phyloP scores from a whole-genome alignment of 1,140 invertebrate genomes.

The Halesus radiatus region DNA sequence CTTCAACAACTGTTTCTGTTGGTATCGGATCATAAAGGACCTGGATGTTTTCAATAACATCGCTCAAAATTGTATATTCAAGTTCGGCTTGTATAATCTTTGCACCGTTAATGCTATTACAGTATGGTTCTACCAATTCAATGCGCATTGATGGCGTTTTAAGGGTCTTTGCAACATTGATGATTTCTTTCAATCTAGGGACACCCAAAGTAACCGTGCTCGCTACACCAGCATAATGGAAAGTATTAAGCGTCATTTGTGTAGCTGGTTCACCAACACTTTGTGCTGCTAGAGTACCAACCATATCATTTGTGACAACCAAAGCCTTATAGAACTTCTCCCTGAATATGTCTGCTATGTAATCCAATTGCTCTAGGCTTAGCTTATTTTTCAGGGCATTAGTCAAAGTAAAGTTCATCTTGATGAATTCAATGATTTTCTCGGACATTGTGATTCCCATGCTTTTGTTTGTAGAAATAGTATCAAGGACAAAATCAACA shows the following conservation, averaged over 20 bases:
- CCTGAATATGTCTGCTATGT: too few species aligned
- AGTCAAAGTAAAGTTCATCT: too few species aligned
- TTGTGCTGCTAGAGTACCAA: constrained; percentile 97
- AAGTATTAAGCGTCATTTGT: constrained; percentile 99
- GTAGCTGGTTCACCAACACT: constrained; percentile 99
- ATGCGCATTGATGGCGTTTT: constrained; percentile 99
- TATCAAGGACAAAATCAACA: constrained; percentile 91
- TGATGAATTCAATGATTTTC: too few species aligned
- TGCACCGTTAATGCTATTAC: constrained; percentile 98
- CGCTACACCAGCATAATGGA: constrained; percentile 99
- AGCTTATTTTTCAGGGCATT: too few species aligned
- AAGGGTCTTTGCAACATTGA: constrained; percentile 99
- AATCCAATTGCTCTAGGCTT: too few species aligned
- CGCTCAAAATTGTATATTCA: constrained; percentile 97
- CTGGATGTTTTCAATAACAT: constrained; percentile 98
- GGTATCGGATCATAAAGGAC: constrained; percentile 99
- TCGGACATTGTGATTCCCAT: constrained; percentile 99
- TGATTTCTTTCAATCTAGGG: constrained; percentile 97
- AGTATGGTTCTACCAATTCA: constrained; percentile 93
- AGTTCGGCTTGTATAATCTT: constrained; percentile 98
- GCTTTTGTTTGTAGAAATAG: constrained; percentile 94
- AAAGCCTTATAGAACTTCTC: constrained; percentile 95
- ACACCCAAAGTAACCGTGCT: constrained; percentile 99
- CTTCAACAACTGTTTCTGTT: constrained; percentile 96
- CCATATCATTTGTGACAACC: constrained; percentile 98